Conservation (phyloP, 2,113 vertebrate genomes). For the Semnornis frantzii region DNA sequence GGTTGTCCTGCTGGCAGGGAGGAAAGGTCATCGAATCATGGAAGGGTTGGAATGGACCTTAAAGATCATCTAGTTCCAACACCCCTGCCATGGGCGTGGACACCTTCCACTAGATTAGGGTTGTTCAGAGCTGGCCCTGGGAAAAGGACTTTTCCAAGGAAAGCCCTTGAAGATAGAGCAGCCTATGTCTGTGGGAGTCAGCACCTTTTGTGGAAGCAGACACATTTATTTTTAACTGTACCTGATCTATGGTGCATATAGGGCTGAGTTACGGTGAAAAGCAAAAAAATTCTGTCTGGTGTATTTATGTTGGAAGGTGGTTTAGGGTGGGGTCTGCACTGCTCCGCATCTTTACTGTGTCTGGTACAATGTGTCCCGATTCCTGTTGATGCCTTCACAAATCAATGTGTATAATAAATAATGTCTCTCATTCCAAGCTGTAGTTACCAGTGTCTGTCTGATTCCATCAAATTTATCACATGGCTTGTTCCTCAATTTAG, state of each 20-base stretch:
- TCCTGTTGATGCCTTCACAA: background rate
- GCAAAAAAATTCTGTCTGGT: constrained; percentile 11
- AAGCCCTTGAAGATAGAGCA: background rate
- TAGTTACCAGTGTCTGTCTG: background rate
- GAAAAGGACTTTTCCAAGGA: background rate
- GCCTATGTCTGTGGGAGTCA: background rate
- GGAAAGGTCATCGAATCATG: background rate
- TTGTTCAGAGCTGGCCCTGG: background rate
- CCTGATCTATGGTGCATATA: background rate
- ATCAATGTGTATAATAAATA: background rate
- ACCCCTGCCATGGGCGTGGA: background rate
- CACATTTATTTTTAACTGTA: background rate
- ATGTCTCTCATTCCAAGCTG: background rate
- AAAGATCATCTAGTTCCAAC: background rate
- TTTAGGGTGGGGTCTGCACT: background rate
- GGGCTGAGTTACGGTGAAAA: background rate
- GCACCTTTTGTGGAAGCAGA: background rate
- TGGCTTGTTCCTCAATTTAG: background rate
- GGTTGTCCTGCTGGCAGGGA: background rate
- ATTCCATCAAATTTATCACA: background rate
- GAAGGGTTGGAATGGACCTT: background rate
- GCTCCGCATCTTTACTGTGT: background rate
- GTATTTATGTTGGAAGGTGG: constrained; percentile 12
- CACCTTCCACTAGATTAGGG: background rate
- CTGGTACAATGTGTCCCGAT: background rate